phyloP scores from a whole-genome alignment of 2,113 vertebrate species.

The Gorsachius goisagi region DNA sequence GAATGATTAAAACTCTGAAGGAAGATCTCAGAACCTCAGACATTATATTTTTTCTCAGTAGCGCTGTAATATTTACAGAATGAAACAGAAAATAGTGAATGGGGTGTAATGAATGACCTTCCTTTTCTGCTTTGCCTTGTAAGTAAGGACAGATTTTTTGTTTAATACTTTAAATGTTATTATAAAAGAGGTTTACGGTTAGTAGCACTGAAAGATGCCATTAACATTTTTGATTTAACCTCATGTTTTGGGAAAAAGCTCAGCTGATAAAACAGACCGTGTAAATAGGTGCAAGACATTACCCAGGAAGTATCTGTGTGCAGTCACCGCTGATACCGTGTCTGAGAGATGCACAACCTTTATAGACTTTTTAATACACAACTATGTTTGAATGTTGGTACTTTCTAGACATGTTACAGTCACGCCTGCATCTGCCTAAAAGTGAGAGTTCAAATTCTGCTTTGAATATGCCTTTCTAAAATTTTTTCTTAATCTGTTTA shows the following conservation, averaged over 20 bases:
- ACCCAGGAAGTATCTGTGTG: not conserved
- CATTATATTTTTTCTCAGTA: conserved; percentile 64
- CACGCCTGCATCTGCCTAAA: not conserved
- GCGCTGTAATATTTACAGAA: conserved; percentile 65
- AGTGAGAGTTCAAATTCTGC: not conserved
- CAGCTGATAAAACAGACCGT: not conserved
- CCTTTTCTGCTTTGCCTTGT: conserved; percentile 72
- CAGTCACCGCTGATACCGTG: not conserved
- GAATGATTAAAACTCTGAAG: conserved; percentile 73
- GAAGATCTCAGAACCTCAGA: conserved; percentile 74
- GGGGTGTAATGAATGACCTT: conserved; percentile 68
- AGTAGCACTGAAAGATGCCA: conserved; percentile 21
- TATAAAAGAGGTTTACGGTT: conserved; percentile 13
- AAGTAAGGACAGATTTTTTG: conserved; percentile 75
- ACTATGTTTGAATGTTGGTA: not conserved
- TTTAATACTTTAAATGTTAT: conserved; percentile 45
- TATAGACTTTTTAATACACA: not conserved
- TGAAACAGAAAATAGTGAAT: conserved; percentile 70
- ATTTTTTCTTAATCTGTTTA: not conserved
- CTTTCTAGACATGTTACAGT: not conserved
- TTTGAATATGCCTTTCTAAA: not conserved
- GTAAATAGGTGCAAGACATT: conserved; percentile 36
- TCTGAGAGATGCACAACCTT: not conserved
- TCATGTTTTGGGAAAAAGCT: not conserved
- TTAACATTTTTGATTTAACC: conserved; percentile 46